These are phyloP conservation scores for Paratilapia polleni DNA, from an alignment of 2,113 vertebrate species.

Conservation along the genomic window DNA sequence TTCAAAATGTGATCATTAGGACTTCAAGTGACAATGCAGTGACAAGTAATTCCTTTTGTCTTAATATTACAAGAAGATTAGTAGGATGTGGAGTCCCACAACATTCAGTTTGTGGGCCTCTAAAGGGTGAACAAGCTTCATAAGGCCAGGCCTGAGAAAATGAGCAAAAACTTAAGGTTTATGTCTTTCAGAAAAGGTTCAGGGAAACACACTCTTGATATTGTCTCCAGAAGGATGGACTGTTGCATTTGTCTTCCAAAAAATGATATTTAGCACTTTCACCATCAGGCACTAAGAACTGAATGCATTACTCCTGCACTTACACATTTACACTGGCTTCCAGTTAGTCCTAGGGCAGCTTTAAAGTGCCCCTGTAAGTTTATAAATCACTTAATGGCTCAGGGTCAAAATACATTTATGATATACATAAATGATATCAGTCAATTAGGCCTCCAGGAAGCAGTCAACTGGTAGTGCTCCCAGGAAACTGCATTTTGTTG, in stretches of 20 bases:
- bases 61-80: background rate
- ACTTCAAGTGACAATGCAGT: background rate
- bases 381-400: constrained; percentile 2
- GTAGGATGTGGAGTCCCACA: no score
- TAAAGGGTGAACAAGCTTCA: no score
- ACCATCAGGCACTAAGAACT: background rate
- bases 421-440: background rate
- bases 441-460: background rate
- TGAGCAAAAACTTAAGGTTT: background rate
- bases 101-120: no score
- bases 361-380: background rate
- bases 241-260: rapidly evolving
- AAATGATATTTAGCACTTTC: background rate
- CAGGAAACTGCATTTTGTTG: background rate
- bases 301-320: background rate
- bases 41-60: background rate
- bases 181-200: background rate
- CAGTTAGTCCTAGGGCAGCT: background rate
- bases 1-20: background rate
- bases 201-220: background rate
- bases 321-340: background rate
- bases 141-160: no score
- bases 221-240: background rate
- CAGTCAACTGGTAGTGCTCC: background rate
- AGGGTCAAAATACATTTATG: background rate